Base-by-base conservation (phyloP, 2,797 vertebrate genomes). In the Microhierax caerulescens region DNA sequence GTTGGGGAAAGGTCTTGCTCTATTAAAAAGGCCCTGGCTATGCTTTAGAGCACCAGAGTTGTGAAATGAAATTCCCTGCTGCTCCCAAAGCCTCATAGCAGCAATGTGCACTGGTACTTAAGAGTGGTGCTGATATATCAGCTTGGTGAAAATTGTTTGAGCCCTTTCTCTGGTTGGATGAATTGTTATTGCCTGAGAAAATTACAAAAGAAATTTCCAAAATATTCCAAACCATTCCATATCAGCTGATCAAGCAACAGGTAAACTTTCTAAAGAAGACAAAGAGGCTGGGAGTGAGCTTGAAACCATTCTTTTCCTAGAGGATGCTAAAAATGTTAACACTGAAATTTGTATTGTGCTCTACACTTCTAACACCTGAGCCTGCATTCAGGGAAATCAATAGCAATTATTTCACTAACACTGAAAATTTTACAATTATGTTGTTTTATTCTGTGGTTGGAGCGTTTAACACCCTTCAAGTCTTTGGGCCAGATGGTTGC, bases 321-420 rank as follows among this genome's bases (percentile, higher is more conserved):
- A 69, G 10, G 18, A 20, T 39, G 27, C 12, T 60, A 67, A 48
- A 72, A 89, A 76, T 22, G 10, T 63, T 50, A 47, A 70, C 10
- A 39, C 0, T 48, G 36, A 19, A 63, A 64, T 39, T 77, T 51
- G 24, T 34, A 15, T 27, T 0, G 0, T 48, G 19, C 15, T 82
- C 37, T 63, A 75, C 39, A 39, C 89, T 75, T 73, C 19, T 57
- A 85, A 61, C 10, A 54, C 11, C 43, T 59, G 47, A 82, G 50
- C 17, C 79, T 63, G 19, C 9, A 79, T 34, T 11, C 47, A 56
- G 32, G 68, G 23, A 81, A 72, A 68, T 43, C 4, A 2, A 51
- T 15, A 77, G 17, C 13, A 83, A 64, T 36, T 50, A 56, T 59
- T 81, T 77, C 10, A 13, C 32, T 41, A 54, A 84, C 24, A 53